These are phyloP conservation scores for Exephanes ischioxanthus DNA, from an alignment of 2,888 invertebrate species.

Conservation along the genomic window DNA sequence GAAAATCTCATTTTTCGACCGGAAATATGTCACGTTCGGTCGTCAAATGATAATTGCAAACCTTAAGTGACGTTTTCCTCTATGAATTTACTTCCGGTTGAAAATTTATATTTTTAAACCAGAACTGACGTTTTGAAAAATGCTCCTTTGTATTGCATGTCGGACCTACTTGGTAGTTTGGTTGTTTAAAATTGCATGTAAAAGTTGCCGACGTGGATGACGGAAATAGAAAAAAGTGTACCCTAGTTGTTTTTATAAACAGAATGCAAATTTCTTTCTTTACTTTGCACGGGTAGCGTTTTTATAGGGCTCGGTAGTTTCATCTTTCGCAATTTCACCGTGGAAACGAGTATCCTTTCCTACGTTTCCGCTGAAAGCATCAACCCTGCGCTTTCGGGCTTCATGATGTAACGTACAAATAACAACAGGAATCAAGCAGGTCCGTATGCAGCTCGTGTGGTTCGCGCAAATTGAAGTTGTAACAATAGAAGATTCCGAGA, in stretches of 20 bases:
- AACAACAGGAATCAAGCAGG: not conserved
- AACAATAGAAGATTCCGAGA: not conserved
- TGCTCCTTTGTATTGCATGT: not conserved
- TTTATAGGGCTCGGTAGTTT: not conserved
- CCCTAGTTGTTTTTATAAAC: not conserved
- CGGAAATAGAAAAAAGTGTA: not conserved
- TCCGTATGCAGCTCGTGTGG: not conserved
- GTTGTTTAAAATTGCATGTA: not conserved
- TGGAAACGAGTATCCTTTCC: conserved; percentile 16
- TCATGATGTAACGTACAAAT: not conserved
- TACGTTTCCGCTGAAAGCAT: not conserved
- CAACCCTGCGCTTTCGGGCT: not conserved
- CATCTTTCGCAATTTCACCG: conserved; percentile 4
- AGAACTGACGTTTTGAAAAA: not conserved
- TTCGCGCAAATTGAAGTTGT: conserved; percentile 9
- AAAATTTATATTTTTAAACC: not conserved
- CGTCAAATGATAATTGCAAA: no score
- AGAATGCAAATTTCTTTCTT: not conserved
- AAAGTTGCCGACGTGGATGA: not conserved
- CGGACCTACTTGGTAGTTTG: not conserved
- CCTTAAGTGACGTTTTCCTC: no score
- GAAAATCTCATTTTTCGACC: not conserved
- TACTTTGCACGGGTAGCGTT: conserved; percentile 2
- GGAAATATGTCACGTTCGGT: no score
- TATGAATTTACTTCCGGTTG: not conserved